Evolutionary conservation across 2,113 vertebrate genomes (phyloP).

Genomic region (Motacilla alba): DNA sequence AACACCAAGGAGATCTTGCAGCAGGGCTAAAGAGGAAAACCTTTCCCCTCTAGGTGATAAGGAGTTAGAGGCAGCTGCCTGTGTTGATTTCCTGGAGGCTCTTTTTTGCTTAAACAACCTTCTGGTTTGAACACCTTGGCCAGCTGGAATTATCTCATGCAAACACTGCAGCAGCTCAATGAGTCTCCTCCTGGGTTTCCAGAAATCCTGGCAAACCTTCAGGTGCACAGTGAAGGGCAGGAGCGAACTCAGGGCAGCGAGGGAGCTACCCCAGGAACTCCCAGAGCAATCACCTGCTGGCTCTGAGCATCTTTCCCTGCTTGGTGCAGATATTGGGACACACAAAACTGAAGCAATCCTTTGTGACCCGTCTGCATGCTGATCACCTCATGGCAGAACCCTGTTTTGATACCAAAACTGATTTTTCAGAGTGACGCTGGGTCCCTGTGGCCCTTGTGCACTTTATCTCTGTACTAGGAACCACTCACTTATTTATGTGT

Average conservation of each 20-base stretch:
- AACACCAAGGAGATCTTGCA: not conserved
- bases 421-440: not conserved
- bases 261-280: not conserved
- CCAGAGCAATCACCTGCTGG: not conserved
- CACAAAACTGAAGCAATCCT: not conserved
- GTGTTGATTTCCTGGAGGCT: not conserved
- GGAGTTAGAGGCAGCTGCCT: not conserved
- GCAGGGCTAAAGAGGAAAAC: not conserved
- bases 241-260: not conserved
- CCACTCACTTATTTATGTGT: not conserved
- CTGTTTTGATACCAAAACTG: not conserved
- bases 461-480: not conserved
- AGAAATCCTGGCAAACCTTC: not conserved
- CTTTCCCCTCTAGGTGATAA: not conserved
- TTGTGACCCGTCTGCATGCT: not conserved
- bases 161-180: not conserved
- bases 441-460: not conserved
- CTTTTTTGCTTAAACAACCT: not conserved
- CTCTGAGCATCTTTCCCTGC: not conserved
- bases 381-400: not conserved
- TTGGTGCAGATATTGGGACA: not conserved
- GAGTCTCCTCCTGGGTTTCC: not conserved
- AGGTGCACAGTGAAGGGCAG: not conserved
- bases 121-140: not conserved
- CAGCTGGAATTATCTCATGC: not conserved